Percentiles rank a stretch among this genome's conserved stretches.
phyloP scores from a whole-genome alignment of 2,113 vertebrate genomes.

The Rattus rattus region DNA sequence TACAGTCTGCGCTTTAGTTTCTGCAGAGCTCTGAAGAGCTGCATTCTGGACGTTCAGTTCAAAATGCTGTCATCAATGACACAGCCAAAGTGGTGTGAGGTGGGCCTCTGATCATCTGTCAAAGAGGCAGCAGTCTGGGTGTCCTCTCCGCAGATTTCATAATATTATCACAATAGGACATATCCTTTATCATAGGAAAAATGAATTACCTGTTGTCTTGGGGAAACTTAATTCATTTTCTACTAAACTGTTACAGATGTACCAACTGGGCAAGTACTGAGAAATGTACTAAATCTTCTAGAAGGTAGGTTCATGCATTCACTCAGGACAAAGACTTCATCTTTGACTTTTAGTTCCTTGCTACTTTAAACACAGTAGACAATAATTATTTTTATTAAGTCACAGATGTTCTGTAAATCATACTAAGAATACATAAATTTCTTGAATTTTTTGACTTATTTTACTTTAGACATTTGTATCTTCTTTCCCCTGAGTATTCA shows the following conservation, averaged over 20 bases:
- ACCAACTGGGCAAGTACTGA: background rate
- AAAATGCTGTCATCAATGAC: background rate
- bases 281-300: background rate
- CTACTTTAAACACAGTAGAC: background rate
- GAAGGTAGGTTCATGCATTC: background rate
- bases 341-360: background rate
- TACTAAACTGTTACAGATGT: background rate
- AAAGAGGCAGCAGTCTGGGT: background rate
- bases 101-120: background rate
- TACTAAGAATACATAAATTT: background rate
- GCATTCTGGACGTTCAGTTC: background rate
- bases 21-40: background rate
- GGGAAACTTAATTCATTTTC: background rate
- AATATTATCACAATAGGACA: background rate
- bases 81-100: background rate
- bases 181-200: background rate
- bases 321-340: background rate
- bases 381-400: conserved; percentile 50
- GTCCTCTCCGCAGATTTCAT: background rate
- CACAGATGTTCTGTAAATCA: background rate
- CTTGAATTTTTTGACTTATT: background rate
- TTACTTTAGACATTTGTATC: conserved; percentile 40
- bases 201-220: background rate
- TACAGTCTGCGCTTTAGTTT: background rate
- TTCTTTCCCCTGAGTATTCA: conserved; percentile 21